phyloP scores from a whole-genome alignment of 2,113 vertebrate species.

The Oxyura jamaicensis region DNA sequence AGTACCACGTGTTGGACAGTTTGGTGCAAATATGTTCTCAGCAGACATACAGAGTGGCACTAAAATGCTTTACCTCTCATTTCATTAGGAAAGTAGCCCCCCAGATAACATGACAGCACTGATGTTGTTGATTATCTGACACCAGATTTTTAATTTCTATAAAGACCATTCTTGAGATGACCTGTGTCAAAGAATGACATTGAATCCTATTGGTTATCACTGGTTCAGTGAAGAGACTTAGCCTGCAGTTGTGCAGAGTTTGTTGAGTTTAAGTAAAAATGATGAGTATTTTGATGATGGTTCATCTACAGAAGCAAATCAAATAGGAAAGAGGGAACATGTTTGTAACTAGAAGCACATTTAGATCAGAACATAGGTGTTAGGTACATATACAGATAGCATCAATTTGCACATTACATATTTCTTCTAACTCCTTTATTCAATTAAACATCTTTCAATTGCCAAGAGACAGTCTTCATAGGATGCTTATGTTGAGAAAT shows the following conservation, averaged over 20 bases:
- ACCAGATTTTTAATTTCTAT: background rate
- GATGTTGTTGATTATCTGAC: conserved; percentile 27
- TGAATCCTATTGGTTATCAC: conserved; percentile 15
- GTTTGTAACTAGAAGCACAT: background rate
- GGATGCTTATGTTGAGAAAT: background rate
- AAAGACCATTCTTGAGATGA: conserved; percentile 12
- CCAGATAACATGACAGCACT: background rate
- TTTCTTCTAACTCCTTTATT: background rate
- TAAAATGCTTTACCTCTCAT: conserved; percentile 21
- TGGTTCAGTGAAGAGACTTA: background rate
- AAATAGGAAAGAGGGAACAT: background rate
- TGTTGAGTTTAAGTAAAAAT: conserved; percentile 14
- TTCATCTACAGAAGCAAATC: background rate
- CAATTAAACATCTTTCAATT: background rate
- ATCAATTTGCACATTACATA: background rate
- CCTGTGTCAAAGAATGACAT: background rate
- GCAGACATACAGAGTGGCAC: background rate
- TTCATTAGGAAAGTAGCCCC: background rate
- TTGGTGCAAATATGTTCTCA: conserved; percentile 38
- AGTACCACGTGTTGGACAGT: conserved; percentile 34
- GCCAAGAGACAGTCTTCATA: background rate
- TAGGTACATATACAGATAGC: background rate
- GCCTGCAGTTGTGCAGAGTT: background rate
- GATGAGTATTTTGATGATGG: background rate
- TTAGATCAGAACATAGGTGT: background rate